Conservation (phyloP, 2,113 vertebrate species). For the Phaethornis superciliosus region DNA sequence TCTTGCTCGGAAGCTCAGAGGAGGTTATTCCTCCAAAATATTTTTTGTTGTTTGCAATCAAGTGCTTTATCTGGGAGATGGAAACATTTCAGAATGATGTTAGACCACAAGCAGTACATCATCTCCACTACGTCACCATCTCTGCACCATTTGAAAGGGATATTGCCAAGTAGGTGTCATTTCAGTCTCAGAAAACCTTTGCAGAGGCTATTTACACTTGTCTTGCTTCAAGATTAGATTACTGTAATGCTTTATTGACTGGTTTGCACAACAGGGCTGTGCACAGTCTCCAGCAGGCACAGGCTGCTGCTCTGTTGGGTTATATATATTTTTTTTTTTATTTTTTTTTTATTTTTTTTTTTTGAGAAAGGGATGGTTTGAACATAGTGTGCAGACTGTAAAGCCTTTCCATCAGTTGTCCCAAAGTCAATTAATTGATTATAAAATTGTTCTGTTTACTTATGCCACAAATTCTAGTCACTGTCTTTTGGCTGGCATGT, state of each 20-base stretch:
- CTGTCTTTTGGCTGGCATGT: not conserved
- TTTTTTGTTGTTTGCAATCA: not conserved
- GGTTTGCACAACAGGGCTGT: slow-evolving; percentile 47
- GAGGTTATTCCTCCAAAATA: not conserved
- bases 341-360: not conserved
- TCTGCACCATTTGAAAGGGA: not conserved
- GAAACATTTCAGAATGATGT: not conserved
- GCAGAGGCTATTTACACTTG: slow-evolving; percentile 67
- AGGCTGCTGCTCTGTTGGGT: not conserved
- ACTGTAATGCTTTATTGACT: slow-evolving; percentile 75
- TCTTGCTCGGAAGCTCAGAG: not conserved
- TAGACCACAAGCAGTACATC: not conserved
- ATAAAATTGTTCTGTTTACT: slow-evolving; percentile 13
- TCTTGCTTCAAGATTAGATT: slow-evolving; percentile 70
- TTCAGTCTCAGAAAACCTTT: slow-evolving; percentile 58
- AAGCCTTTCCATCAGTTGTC: not conserved
- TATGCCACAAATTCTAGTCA: not conserved
- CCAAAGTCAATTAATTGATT: not conserved
- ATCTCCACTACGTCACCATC: not conserved
- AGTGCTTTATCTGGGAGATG: not conserved
- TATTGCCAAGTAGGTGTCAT: slow-evolving; percentile 54
- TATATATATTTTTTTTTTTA: no score
- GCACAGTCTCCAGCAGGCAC: slow-evolving; percentile 46
- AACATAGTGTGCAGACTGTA: not conserved
- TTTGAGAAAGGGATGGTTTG: not conserved